Evolutionary conservation across 2,888 invertebrate species (phyloP).

Genomic region (Falcaria lacertinaria): DNA sequence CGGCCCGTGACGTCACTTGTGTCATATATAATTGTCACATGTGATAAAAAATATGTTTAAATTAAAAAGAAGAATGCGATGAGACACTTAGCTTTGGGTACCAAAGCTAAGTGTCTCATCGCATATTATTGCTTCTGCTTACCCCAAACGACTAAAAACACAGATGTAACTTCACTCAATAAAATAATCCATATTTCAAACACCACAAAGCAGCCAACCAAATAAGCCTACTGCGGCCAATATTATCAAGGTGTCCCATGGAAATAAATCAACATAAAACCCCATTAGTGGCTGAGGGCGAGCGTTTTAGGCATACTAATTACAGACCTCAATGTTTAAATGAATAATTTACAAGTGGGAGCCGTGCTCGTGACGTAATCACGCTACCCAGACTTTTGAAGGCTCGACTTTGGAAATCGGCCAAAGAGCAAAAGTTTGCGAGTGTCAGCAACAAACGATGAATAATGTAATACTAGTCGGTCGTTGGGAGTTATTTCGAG

Average conservation of each 20-base stretch:
- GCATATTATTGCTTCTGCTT: no score
- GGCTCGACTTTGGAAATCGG: constrained; percentile 22
- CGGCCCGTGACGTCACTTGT: no score
- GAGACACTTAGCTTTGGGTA: no score
- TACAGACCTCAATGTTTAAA: constrained; percentile 25
- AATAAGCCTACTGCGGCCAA: background rate
- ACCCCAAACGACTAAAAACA: no score
- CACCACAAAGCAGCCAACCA: background rate
- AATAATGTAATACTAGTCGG: constrained; percentile 21
- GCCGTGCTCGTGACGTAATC: constrained; percentile 3
- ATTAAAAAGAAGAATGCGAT: no score
- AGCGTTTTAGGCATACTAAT: constrained; percentile 32
- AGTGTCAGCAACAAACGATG: constrained; percentile 29
- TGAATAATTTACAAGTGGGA: constrained; percentile 37
- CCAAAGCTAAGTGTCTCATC: no score
- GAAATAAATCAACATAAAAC: constrained; percentile 11
- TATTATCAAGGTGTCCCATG: constrained; percentile 1
- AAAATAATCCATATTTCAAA: no score
- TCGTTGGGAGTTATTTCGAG: background rate
- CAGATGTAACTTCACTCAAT: no score
- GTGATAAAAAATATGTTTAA: no score
- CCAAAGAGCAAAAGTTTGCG: constrained; percentile 30
- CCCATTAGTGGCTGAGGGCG: constrained; percentile 16
- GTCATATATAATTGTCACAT: no score
- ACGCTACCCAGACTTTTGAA: constrained; percentile 1